Evolutionary conservation across 2,888 invertebrate genomes (phyloP), one percentile per base, ranked within the genome.

Genomic region (Chymomyza fuscimana): DNA sequence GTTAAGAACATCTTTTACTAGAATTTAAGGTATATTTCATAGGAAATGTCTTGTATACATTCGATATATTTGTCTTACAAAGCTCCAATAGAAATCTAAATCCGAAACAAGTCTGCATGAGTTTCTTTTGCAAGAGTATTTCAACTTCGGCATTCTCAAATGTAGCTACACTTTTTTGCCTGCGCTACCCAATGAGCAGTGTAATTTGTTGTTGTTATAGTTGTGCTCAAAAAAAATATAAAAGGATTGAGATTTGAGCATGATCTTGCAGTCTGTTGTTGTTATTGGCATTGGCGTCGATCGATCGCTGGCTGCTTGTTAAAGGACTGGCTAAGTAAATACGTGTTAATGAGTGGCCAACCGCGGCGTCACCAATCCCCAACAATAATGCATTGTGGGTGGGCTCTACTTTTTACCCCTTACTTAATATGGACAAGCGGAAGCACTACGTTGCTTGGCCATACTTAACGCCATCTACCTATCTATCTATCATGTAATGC

Each of bases 291-390:
- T 84, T 84, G 83, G 83, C 88, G 83, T 66, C 60, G 29, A 81
- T 70, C 80, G 79, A 80, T 70, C 69, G 75, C 64, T 54, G 54
- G 2, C 54, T 54, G 54, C 54, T 54, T 58, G 58, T 25, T 71
- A 60, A 74, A 88, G 86, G 77, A 83, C 72, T 77, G 32, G 88
- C 87, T 88, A 83, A 74, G 81, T 84, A 84, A 84, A 84, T 88
- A 84, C 84, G 83, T 84, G 83, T 84, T 84, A 84, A 84, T 84
- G 83, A 84, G 87, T 88, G 86, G 72, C 86, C 81, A 78, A 74
- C 68, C 10, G 12, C 40, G 72, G 72, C 77, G 65, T 63, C 73
- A 58, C 54, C 67, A 46, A 67, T 66, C 70, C 63, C 63, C 51
- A 64, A 62, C 16, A 0, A 22, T 67, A 63, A 64, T 59, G 51